These are phyloP conservation scores for Leptosomus discolor DNA, from an alignment of 2,113 vertebrate genomes.

Conservation along the genomic window DNA sequence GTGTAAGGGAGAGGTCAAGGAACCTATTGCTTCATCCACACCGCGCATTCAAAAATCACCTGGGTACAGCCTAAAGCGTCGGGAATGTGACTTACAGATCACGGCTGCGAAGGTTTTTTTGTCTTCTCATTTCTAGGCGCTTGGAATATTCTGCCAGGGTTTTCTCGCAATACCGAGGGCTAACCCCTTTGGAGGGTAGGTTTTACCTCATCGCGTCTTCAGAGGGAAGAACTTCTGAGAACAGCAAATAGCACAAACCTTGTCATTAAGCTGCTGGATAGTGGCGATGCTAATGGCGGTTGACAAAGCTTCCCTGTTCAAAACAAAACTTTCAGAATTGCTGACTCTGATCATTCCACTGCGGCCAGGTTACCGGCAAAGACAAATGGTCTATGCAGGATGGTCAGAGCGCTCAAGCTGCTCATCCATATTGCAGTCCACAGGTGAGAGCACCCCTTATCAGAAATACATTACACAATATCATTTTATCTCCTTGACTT, in stretches of 20 bases:
- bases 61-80: not conserved
- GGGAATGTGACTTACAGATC: not conserved
- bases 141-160: not conserved
- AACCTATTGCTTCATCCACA: not conserved
- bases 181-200: not conserved
- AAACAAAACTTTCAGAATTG: not conserved
- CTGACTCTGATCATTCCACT: not conserved
- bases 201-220: not conserved
- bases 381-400: not conserved
- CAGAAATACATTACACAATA: not conserved
- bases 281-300: not conserved
- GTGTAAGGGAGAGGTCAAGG: not conserved
- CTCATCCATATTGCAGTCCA: not conserved
- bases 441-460: not conserved
- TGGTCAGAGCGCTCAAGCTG: not conserved
- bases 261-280: not conserved
- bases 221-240: not conserved
- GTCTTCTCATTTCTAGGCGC: not conserved
- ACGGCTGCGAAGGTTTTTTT: not conserved
- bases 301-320: not conserved
- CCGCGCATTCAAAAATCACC: rapidly evolving
- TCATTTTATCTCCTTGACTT: not conserved
- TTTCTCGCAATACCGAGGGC: not conserved
- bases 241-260: not conserved
- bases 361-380: not conserved